A percentile compares a stretch with the other conserved stretches of the same genome.
Conservation (phyloP, 2,797 vertebrate species). For the Sciaenops ocellatus region DNA sequence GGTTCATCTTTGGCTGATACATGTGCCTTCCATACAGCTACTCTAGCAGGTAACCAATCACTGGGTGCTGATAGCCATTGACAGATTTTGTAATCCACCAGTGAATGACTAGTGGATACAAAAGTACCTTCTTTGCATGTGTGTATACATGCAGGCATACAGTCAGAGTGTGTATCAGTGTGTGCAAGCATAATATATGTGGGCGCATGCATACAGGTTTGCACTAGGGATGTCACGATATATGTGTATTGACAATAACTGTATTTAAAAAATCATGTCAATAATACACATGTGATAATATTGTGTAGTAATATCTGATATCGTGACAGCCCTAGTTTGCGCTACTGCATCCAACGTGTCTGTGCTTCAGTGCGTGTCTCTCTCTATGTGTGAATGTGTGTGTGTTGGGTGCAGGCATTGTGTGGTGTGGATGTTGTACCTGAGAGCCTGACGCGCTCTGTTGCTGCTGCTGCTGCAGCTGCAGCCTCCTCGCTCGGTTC, state of each 20-base stretch:
- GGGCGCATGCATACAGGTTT: constrained; percentile 51
- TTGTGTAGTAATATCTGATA: too few species aligned
- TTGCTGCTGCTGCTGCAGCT: constrained; percentile 84
- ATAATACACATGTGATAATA: too few species aligned
- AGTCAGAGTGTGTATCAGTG: constrained; percentile 16
- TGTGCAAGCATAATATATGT: constrained; percentile 42
- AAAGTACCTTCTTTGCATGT: constrained; percentile 13
- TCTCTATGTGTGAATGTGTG: constrained; percentile 11
- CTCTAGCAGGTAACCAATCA: constrained; percentile 11
- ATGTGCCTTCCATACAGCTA: constrained; percentile 8
- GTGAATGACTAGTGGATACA: constrained; percentile 25
- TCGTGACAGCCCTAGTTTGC: constrained; percentile 12
- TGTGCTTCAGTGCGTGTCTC: background rate
- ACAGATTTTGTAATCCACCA: constrained; percentile 32
- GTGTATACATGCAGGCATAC: constrained; percentile 52
- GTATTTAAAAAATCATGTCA: too few species aligned
- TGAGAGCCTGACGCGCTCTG: constrained; percentile 84
- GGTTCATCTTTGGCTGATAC: constrained; percentile 12
- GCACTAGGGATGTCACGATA: background rate
- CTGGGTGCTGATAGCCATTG: background rate
- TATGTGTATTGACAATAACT: too few species aligned
- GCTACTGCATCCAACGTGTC: constrained; percentile 23
- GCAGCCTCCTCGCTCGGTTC: constrained; percentile 89
- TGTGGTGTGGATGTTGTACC: constrained; percentile 79
- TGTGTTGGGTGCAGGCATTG: constrained; percentile 23